phyloP scores from a whole-genome alignment of 2,113 vertebrate genomes.

The Dascyllus trimaculatus region DNA sequence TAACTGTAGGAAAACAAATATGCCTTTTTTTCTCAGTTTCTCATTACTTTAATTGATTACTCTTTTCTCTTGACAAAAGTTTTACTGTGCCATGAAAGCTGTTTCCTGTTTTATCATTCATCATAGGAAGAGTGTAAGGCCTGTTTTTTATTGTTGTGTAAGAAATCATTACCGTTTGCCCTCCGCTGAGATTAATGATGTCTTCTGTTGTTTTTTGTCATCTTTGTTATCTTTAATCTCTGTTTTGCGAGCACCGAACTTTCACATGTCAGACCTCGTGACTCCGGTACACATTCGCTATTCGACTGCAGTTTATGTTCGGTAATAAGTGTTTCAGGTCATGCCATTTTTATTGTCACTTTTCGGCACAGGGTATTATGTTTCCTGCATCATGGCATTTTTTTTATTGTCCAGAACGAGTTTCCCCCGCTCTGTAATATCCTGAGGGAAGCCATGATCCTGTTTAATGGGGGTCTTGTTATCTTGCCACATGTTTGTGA shows the following conservation, averaged over 20 bases:
- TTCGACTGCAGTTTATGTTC: constrained; percentile 48
- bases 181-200: constrained; percentile 28
- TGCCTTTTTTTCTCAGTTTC: neutral
- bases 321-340: constrained; percentile 42
- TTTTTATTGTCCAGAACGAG: constrained; percentile 57
- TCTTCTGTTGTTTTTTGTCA: constrained; percentile 30
- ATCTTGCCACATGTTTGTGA: constrained; percentile 62
- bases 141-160: constrained; percentile 30
- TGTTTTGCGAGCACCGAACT: constrained; percentile 54
- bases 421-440: constrained; percentile 37
- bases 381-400: constrained; percentile 58
- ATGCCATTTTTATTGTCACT: constrained; percentile 65
- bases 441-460: constrained; percentile 41
- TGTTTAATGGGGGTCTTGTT: constrained; percentile 66
- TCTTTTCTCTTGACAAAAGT: neutral
- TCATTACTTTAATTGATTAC: neutral
- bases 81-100: constrained; percentile 26
- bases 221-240: constrained; percentile 16
- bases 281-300: constrained; percentile 33
- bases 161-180: constrained; percentile 44
- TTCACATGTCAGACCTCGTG: constrained; percentile 40
- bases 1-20: neutral
- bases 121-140: constrained; percentile 14
- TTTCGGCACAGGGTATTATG: constrained; percentile 41
- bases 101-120: constrained; percentile 36